Evolutionary conservation across 2,113 vertebrate genomes (phyloP).

Genomic region (Misgurnus anguillicaudatus): DNA sequence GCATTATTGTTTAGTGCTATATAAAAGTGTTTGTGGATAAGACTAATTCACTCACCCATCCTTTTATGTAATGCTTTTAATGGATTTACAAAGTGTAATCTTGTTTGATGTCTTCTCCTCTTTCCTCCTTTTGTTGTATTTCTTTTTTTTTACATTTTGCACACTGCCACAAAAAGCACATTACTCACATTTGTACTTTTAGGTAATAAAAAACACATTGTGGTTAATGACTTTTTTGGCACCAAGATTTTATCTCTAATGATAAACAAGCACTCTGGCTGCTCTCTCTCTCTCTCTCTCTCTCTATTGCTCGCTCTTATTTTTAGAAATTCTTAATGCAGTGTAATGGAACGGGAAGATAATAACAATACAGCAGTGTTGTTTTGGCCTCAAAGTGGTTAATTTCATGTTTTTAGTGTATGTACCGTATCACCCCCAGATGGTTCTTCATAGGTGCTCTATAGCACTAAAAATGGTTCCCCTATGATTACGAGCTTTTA

Average conservation of each 20-base stretch:
- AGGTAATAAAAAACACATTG: not conserved
- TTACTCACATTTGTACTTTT: not conserved
- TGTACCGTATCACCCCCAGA: too few species aligned
- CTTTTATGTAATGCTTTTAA: not conserved
- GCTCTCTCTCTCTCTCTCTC: not conserved
- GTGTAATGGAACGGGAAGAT: too few species aligned
- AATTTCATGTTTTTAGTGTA: too few species aligned
- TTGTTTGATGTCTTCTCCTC: not conserved
- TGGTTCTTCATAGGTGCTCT: too few species aligned
- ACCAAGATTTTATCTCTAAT: slow-evolving; percentile 8
- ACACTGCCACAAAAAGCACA: not conserved
- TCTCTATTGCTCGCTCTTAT: not conserved
- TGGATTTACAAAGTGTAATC: slow-evolving; percentile 11
- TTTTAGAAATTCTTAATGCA: too few species aligned
- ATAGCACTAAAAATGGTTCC: too few species aligned
- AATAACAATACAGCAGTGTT: too few species aligned
- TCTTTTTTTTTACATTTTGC: not conserved
- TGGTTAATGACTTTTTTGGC: slow-evolving; percentile 41
- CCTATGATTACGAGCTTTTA: too few species aligned
- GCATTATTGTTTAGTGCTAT: not conserved
- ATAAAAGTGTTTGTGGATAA: not conserved
- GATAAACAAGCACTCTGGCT: slow-evolving; percentile 17
- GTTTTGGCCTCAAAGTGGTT: too few species aligned
- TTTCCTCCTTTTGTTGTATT: not conserved
- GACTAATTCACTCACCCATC: not conserved